These are phyloP conservation scores for Aphis craccivora DNA, from an alignment of 1,140 invertebrate genomes.

Conservation along the genomic window DNA sequence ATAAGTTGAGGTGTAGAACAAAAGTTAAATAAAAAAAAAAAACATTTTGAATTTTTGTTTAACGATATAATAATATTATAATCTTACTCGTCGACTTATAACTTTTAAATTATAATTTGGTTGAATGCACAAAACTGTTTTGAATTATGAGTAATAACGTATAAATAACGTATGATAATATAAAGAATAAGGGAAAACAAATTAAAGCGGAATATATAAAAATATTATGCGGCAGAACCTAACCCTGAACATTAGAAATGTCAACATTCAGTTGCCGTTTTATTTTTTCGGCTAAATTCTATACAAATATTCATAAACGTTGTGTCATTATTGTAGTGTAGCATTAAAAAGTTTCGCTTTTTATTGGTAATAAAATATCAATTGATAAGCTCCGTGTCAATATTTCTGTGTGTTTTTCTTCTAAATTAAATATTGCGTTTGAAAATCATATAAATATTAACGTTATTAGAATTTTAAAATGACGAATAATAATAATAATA, in stretches of 20 bases:
- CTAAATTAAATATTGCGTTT: neutral
- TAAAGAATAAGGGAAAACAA: neutral
- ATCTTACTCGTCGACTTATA: neutral
- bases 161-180: neutral
- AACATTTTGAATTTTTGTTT: neutral
- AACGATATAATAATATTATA: neutral
- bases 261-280: neutral
- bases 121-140: neutral
- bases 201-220: neutral
- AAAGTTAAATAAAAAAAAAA: neutral
- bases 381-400: neutral
- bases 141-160: neutral
- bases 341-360: neutral
- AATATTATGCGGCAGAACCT: neutral
- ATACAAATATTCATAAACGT: neutral
- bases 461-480: neutral
- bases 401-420: neutral
- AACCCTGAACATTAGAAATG: neutral
- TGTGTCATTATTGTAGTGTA: neutral
- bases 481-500: neutral
- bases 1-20: neutral
- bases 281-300: neutral
- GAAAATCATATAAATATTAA: neutral
- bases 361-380: neutral
- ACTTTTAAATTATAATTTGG: neutral